Conservation (phyloP, 2,113 vertebrate species). For the Anser cygnoides region DNA sequence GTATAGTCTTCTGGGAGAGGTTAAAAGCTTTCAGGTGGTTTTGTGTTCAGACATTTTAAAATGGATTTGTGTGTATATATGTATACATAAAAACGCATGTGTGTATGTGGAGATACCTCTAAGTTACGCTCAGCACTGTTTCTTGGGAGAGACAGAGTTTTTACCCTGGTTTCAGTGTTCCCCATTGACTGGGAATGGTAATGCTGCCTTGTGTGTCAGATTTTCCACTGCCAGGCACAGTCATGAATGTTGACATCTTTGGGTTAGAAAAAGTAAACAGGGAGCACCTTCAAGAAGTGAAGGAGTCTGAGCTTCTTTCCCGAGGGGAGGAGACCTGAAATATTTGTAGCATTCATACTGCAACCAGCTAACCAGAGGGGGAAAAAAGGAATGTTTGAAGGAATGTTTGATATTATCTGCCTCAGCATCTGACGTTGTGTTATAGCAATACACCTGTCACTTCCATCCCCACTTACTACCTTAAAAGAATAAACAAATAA, state of each 20-base stretch:
- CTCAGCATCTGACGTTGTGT: not conserved
- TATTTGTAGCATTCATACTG: not conserved
- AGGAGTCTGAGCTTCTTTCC: not conserved
- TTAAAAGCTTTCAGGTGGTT: slow-evolving; percentile 10
- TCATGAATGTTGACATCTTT: not conserved
- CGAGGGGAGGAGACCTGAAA: not conserved
- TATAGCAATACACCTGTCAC: not conserved
- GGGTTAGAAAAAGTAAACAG: not conserved
- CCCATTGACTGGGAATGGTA: not conserved
- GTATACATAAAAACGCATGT: not conserved
- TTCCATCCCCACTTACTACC: not conserved
- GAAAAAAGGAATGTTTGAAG: not conserved
- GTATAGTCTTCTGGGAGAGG: not conserved
- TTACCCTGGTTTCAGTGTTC: not conserved
- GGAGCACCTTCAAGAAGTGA: not conserved
- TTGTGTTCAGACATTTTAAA: not conserved
- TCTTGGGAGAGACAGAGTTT: not conserved
- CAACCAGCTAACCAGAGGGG: not conserved
- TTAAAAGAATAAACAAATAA: not conserved
- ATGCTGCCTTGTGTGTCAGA: not conserved
- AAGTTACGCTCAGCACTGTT: not conserved
- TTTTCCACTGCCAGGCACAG: not conserved
- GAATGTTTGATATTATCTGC: not conserved
- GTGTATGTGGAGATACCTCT: not conserved
- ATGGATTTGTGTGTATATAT: not conserved